Percentiles rank a stretch among this genome's conserved stretches.
These are phyloP conservation scores for Morpho deidamia DNA, from an alignment of 2,888 invertebrate species.

Conservation along the genomic window DNA sequence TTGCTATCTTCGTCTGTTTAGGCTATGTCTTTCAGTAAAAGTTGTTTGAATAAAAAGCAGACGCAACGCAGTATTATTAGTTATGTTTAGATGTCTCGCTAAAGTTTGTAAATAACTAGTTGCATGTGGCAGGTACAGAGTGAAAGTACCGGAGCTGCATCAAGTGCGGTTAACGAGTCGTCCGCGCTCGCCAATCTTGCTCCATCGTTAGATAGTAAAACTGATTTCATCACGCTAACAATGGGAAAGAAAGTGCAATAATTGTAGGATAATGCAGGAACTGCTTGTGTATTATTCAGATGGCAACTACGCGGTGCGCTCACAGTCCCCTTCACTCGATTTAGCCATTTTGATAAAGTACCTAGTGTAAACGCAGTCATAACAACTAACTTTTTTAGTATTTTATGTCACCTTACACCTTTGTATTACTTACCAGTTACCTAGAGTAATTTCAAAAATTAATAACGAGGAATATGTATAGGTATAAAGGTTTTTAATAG, in stretches of 20 bases:
- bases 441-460: too few species aligned
- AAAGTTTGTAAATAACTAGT: conserved; percentile 14
- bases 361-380: too few species aligned
- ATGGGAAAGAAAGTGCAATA: conserved; percentile 74
- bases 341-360: neutral
- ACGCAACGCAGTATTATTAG: conserved; percentile 1
- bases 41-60: neutral
- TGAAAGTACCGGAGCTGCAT: conserved; percentile 65
- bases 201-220: conserved; percentile 69
- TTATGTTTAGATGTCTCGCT: conserved; percentile 9
- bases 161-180: conserved; percentile 48
- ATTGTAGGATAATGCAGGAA: conserved; percentile 67
- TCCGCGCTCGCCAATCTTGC: conserved; percentile 53
- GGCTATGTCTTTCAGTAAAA: too few species aligned
- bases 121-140: conserved; percentile 46
- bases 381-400: too few species aligned
- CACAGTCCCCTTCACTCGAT: conserved; percentile 1
- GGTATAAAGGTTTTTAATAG: too few species aligned
- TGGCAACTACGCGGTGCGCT: conserved; percentile 2
- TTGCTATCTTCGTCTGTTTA: too few species aligned
- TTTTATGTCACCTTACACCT: too few species aligned
- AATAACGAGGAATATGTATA: too few species aligned
- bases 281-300: conserved; percentile 34
- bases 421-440: too few species aligned
- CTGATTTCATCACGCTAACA: conserved; percentile 66